Evolutionary conservation across 2,888 invertebrate species (phyloP), one percentile per base, ranked within the genome.

Genomic region (Acleris laterana): DNA sequence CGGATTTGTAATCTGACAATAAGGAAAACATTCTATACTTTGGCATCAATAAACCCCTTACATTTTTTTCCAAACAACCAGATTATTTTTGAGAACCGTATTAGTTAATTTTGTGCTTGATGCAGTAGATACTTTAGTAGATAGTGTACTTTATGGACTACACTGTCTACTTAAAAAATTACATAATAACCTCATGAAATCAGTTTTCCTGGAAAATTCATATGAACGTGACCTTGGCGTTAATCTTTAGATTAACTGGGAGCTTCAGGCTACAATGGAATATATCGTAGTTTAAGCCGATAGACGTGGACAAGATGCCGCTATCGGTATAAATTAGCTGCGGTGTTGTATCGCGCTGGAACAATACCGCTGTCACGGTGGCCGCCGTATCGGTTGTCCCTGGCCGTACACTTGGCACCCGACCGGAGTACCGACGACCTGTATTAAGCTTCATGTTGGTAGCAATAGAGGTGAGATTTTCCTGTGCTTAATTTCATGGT

Each of bases 261-360:
- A 22, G 52, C 46, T 38, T 56, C 17, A 20, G 22, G 56, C 17
- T 16, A 38, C 32, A 65, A 42, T 38, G 50, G 50, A 28, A 44
- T 51, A 56, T 62, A 57, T 52, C 56, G 71, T 74, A 71, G 76
- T 77, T 72, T 70, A 66, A 63, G 64, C 62, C 62, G 62, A 80
- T 78, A 76, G 80, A 79, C 80, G 77, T 77, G 73, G 78, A 85
- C 87, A 85, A 85, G 86, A 85, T 79, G 81, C 81, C 76, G 76
- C 83, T 79, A 88, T 88, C 87, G 81, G 83, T 88, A 89, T 90
- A 91, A 91, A 91, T 90, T 90, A 89, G 87, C 82, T 72, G 76
- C 75, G 82, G 80, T 80, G 85, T 85, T 82, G 85, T 84, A 83
- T 81, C 81, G 83, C 77, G 72, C 71, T 78, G 78, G 80, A 86